Base-by-base conservation (phyloP, 2,888 invertebrate genomes). In the Ormyrus labotus region DNA sequence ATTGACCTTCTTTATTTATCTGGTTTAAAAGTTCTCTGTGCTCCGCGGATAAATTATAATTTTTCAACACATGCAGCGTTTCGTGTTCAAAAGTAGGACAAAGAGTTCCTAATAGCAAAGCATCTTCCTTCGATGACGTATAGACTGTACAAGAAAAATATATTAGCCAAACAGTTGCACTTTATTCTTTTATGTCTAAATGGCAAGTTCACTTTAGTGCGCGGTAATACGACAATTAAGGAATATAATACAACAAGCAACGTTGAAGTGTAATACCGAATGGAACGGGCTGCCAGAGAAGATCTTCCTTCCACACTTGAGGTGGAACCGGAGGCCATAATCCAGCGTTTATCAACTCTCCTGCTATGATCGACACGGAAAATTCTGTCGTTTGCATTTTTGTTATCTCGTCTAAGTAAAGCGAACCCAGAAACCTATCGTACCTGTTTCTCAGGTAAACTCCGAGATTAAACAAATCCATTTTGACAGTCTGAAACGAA, bases 321-420 rank as follows among this genome's bases (percentile, higher is more conserved):
- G 91, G 87, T 0, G 87, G 89, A 13, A 88, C 87, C 0, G 95
- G 95, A 3, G 94, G 94, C 88, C 93, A 96, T 47, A 96, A 87
- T 0, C 94, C 95, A 1, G 95, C 93, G 79, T 95, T 90, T 5
- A 95, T 94, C 48, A 94, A 91, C 81, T 95, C 91, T 0, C 94
- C 95, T 5, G 95, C 95, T 93, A 95, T 95, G 90, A 96, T 93
- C 0, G 96, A 96, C 68, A 96, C 92, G 73, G 95, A 94, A 86
- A 92, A 94, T 87, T 95, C 94, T 0, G 96, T 95, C 55, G 95
- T 95, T 47, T 93, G 91, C 65, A 93, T 91, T 57, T 82, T 84
- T 7, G 87, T 84, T 4, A 84, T 51, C 9, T 85, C 81, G 0
- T 92, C 90, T 0, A 91, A 85, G 85, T 93, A 94, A 11, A 92